Percentiles rank a stretch among this genome's conserved stretches.
Conservation (phyloP, 2,888 invertebrate genomes). For the Drosophila macrospina region DNA sequence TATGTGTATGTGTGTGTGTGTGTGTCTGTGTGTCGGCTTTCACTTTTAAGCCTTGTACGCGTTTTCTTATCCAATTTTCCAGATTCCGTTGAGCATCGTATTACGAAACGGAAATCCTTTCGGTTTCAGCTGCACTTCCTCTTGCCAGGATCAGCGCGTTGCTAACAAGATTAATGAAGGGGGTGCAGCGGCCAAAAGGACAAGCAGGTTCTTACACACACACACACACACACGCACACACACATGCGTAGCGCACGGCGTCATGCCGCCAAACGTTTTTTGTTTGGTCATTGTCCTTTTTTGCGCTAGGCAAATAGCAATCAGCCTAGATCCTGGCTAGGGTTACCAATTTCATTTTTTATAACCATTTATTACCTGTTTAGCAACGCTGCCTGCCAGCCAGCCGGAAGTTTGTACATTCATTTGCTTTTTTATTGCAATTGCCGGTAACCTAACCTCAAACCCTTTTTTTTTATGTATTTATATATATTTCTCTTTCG, state of each 20-base stretch:
- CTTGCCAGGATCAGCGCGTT: slow-evolving; percentile 37
- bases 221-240: slow-evolving; percentile 30
- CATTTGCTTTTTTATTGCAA: slow-evolving; percentile 71
- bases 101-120: slow-evolving; percentile 83
- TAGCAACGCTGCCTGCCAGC: slow-evolving; percentile 1
- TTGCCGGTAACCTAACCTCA: slow-evolving; percentile 27
- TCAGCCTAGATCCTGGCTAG: slow-evolving; percentile 30
- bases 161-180: slow-evolving; percentile 80
- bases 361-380: slow-evolving; percentile 50
- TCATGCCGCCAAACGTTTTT: slow-evolving; percentile 60
- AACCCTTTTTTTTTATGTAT: too few relatives aligned
- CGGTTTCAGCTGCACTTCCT: slow-evolving; percentile 73
- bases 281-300: slow-evolving; percentile 80
- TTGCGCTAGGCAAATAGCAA: slow-evolving; percentile 74
- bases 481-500: slow-evolving; percentile 12
- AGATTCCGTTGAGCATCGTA: slow-evolving; percentile 55
- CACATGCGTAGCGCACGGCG: slow-evolving; percentile 26
- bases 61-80: slow-evolving; percentile 59
- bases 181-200: slow-evolving; percentile 60
- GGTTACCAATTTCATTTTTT: slow-evolving; percentile 55
- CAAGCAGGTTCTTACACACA: slow-evolving; percentile 54
- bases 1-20: neutral
- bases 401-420: slow-evolving; percentile 76
- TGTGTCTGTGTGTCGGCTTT: slow-evolving; percentile 60
- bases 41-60: slow-evolving; percentile 66